Evolutionary conservation across 1,140 invertebrate species (phyloP), one percentile per base, ranked within the genome.

Genomic region (Heliothis subflexa): DNA sequence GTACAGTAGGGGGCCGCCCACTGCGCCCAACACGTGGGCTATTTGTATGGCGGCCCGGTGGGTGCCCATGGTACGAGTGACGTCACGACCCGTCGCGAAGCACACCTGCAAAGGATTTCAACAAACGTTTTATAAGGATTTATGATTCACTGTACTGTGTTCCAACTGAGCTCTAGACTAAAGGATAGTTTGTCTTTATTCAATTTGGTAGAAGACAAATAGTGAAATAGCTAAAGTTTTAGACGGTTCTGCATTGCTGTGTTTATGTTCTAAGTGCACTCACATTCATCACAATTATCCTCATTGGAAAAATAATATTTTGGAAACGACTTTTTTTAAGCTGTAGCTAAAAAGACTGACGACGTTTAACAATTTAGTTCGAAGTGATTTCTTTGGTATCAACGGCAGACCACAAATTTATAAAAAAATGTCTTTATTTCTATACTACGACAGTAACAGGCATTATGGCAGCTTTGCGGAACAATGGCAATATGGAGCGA

Each of bases 41-140:
- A 94, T 86, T 62, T 94, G 93, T 13, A 94, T 90, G 11, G 91
- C 90, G 12, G 92, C 94, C 7, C 93, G 90, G 72, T 95, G 94
- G 1, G 85, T 90, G 7, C 94, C 93, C 93, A 95, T 94, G 0
- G 93, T 93, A 0, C 90, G 88, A 0, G 94, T 94, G 10, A 94
- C 89, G 83, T 94, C 93, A 18, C 89, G 86, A 2, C 93, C 93
- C 7, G 86, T 94, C 7, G 92, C 86, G 55, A 93, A 92, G 79
- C 94, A 95, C 14, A 94, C 82, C 94, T 95, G 86, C 55, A 92
- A 33, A 89, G 18, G 0, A 68, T 68, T 49, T 18, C 25, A 10
- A 52, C 14, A 66, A 7, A 25, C 5, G n/a, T 9, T 78, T 52
- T 70, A 62, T 55, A 68, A 68, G 64, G 47, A 68, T 68, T 68